Percentiles rank a stretch among this genome's conserved stretches.
These are phyloP conservation scores for Meloidogyne chitwoodi DNA, from an alignment of 1,140 invertebrate genomes.

Conservation along the genomic window DNA sequence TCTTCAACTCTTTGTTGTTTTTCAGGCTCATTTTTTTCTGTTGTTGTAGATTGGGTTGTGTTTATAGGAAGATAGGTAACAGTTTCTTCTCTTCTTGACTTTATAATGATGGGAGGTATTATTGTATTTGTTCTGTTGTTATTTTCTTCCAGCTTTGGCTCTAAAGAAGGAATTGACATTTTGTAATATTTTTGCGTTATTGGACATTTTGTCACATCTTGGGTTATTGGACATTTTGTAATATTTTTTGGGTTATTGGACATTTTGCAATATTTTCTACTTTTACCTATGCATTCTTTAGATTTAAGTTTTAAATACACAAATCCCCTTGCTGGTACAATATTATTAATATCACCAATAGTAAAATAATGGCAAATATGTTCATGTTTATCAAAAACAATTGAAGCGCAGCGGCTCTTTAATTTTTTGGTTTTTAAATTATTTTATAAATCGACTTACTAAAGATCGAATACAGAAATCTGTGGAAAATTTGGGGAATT, in stretches of 20 bases:
- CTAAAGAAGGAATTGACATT: background rate
- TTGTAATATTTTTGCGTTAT: background rate
- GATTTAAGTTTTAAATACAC: background rate
- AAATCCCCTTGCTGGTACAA: conserved; percentile 7
- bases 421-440: background rate
- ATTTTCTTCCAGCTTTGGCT: background rate
- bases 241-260: background rate
- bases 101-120: background rate
- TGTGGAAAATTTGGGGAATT: background rate
- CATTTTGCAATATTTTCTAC: background rate
- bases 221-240: no score
- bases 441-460: conserved; percentile 7
- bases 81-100: background rate
- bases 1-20: background rate
- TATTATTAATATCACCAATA: background rate
- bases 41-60: no score
- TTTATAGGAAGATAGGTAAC: no score
- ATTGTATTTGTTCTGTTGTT: background rate
- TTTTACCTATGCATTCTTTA: background rate
- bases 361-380: conserved; percentile 15
- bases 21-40: no score
- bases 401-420: conserved; percentile 4
- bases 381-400: conserved; percentile 2
- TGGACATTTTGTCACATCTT: background rate
- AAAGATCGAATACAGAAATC: conserved; percentile 10